Base-by-base conservation (phyloP, 2,113 vertebrate species). In the Noturus placidus region DNA sequence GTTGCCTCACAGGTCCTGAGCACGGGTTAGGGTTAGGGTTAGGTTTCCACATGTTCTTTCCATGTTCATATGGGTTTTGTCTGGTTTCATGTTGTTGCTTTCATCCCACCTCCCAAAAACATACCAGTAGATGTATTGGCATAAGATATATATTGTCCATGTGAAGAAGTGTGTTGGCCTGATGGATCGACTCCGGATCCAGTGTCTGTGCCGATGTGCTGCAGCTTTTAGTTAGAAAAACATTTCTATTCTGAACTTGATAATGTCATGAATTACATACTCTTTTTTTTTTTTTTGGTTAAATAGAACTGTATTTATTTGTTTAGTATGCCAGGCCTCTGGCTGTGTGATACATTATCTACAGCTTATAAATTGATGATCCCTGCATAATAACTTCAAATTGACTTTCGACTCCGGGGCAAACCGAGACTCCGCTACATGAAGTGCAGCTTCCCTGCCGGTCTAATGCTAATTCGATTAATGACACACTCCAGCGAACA, bases 361-460 rank as follows among this genome's bases (percentile, higher is more conserved):
- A 19, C 77, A n/a, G 52, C n/a, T 33, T 80, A 35, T 80, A 54
- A 80, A 57, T 80, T 80, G 54, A 54, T 79, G 77, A 80, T 80
- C 14, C 56, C 54, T 57, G 54, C 4, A 57, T 57, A 80, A 33
- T 80, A 35, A 57, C 57, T 22, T 20, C 42, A 84, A 70, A 84
- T 69, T 70, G 65, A 70, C 63, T 70, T 84, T 33, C 50, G 9
- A 50, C 46, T 54, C 15, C 5, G 5, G 46, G 82, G 19, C 82
- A 70, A 84, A 84, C 82, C 0, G 46, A 84, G 82, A 33, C 82
- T 70, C 33, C 2, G 54, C 54, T 83, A 67, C 61, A 8, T 52
- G 67, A 83, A 83, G 42, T 69, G 42, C 15, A 10, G 30, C 57
- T 82, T 42, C 30, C 11, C 13, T 9, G 14, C 61, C 52, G 63